A percentile compares a stretch with the other conserved stretches of the same genome.
These are phyloP conservation scores for Steinernema khuongi DNA, from an alignment of 1,140 invertebrate species.

Conservation along the genomic window DNA sequence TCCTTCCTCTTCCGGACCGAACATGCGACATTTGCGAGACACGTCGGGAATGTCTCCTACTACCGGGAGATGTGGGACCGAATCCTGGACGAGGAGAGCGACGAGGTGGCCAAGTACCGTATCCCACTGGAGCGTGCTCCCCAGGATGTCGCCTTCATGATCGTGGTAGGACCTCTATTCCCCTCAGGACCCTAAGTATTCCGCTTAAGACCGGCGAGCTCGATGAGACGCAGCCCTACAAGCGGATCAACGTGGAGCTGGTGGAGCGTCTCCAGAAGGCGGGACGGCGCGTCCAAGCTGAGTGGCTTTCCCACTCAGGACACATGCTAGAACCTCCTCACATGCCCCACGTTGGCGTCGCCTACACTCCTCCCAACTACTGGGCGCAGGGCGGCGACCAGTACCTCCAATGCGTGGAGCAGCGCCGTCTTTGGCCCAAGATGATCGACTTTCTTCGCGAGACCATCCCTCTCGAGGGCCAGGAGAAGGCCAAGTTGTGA, in stretches of 20 bases:
- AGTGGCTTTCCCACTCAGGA: background rate
- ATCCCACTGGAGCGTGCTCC: background rate
- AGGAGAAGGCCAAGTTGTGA: background rate
- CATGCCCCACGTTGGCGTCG: background rate
- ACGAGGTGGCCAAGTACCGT: background rate
- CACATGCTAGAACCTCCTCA: background rate
- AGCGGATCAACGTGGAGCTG: background rate
- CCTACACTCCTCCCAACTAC: background rate
- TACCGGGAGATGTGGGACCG: background rate
- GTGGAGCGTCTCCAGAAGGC: background rate
- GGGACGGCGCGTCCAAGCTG: background rate
- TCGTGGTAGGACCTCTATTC: background rate
- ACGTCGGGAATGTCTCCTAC: background rate
- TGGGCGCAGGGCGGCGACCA: background rate
- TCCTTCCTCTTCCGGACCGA: background rate
- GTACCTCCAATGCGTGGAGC: constrained; percentile 1
- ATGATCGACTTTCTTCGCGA: background rate
- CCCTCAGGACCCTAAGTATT: background rate
- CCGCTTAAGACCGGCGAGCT: background rate
- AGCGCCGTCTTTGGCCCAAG: background rate
- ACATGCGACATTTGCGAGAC: background rate
- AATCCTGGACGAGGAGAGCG: background rate
- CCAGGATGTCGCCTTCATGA: background rate
- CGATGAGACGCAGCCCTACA: background rate
- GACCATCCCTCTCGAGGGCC: background rate